Conservation (phyloP, 1,140 invertebrate species). For the Cotesia chilonis region DNA sequence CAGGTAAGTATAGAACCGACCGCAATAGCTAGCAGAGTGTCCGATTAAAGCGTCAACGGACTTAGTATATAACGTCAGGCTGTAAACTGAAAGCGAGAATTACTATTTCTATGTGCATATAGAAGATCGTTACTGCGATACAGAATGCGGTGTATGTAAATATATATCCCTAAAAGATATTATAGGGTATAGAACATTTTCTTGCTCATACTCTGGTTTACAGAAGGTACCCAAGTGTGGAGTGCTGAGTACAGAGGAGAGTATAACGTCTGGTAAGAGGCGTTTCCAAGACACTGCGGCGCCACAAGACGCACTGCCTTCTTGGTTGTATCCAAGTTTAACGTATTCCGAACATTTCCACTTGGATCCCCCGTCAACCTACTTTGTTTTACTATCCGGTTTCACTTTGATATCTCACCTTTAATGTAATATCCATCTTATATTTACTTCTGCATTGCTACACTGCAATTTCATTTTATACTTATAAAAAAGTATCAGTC, state of each 20-base stretch:
- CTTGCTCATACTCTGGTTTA: slow-evolving; percentile 32
- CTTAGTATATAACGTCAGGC: slow-evolving; percentile 34
- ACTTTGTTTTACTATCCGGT: slow-evolving; percentile 34
- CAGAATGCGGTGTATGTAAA: too few species aligned
- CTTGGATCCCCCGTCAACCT: slow-evolving; percentile 29
- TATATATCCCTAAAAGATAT: too few species aligned
- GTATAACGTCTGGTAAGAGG: slow-evolving; percentile 35
- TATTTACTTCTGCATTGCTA: background rate
- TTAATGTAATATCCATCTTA: background rate
- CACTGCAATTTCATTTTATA: too few species aligned
- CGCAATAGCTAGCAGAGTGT: slow-evolving; percentile 14
- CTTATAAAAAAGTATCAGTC: too few species aligned
- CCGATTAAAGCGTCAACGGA: slow-evolving; percentile 31
- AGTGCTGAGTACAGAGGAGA: background rate
- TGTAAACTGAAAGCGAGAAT: slow-evolving; percentile 43
- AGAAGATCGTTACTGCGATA: slow-evolving; percentile 25
- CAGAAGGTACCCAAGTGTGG: too few species aligned
- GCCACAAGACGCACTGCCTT: slow-evolving; percentile 57
- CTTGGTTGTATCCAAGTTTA: slow-evolving; percentile 49
- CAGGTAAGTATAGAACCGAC: background rate
- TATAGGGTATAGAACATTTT: slow-evolving; percentile 42
- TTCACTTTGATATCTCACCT: slow-evolving; percentile 11
- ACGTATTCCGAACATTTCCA: slow-evolving; percentile 31
- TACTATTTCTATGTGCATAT: slow-evolving; percentile 48
- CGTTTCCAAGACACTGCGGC: slow-evolving; percentile 54